Conservation (phyloP, 2,113 vertebrate genomes). For the Prochilodus magdalenae region DNA sequence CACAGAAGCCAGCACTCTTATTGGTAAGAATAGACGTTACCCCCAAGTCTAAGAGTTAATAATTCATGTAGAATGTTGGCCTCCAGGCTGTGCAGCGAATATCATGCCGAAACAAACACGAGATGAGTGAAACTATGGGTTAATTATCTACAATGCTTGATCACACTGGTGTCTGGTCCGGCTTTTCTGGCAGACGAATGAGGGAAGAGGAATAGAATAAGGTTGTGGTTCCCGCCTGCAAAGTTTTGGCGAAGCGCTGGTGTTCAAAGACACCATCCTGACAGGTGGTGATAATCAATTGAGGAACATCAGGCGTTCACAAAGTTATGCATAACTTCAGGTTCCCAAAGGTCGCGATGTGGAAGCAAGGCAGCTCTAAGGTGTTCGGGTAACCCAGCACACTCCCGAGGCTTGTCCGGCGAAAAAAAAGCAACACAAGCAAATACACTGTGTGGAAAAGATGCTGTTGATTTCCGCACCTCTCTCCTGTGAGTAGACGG, state of each 20-base stretch:
- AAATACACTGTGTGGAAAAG: no score
- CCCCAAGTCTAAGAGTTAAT: constrained; percentile 44
- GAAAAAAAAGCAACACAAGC: not conserved
- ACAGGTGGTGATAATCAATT: constrained; percentile 32
- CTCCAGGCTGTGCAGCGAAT: constrained; percentile 11
- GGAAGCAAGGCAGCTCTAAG: no score
- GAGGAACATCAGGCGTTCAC: not conserved
- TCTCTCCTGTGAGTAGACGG: constrained; percentile 3
- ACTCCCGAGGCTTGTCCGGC: constrained; percentile 7
- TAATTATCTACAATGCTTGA: constrained; percentile 36
- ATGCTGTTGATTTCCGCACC: constrained; percentile 15
- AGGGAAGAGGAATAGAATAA: no score
- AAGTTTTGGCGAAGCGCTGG: not conserved
- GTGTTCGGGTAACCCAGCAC: no score
- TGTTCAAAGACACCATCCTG: not conserved
- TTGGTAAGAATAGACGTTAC: constrained; percentile 31
- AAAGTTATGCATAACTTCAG: no score
- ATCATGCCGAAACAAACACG: no score
- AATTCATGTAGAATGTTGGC: constrained; percentile 33
- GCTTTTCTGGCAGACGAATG: constrained; percentile 2
- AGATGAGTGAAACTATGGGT: no score
- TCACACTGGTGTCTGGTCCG: not conserved
- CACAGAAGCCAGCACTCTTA: constrained; percentile 6
- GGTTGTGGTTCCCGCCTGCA: no score
- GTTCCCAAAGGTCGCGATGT: no score